phyloP scores from a whole-genome alignment of 64 coral and sea anemone genomes.

The Montipora efflorescens region DNA sequence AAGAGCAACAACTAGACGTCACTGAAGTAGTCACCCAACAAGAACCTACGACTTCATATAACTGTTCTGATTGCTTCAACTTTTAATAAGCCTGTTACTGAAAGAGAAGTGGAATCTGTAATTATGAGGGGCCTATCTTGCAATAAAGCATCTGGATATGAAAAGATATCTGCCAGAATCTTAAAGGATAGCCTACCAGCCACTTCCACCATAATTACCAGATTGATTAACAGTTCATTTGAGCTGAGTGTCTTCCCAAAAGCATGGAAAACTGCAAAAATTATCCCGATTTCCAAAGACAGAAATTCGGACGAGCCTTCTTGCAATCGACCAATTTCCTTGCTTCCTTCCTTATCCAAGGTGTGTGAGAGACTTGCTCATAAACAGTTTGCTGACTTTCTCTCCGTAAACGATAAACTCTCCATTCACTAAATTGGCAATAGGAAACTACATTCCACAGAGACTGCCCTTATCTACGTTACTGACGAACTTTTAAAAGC shows the following conservation, averaged over 20 bases:
- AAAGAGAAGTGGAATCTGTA: constrained; percentile 42
- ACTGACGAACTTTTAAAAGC: too few relatives aligned
- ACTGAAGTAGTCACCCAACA: constrained; percentile 12
- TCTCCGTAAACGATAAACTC: background rate
- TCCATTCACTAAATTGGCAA: too few relatives aligned
- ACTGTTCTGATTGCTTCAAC: background rate
- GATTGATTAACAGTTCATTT: constrained; percentile 60
- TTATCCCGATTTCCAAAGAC: constrained; percentile 54
- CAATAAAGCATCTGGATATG: constrained; percentile 58
- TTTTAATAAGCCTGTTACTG: background rate
- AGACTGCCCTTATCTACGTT: too few relatives aligned
- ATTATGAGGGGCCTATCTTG: constrained; percentile 26
- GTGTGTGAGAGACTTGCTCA: constrained; percentile 35
- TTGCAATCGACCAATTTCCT: constrained; percentile 40
- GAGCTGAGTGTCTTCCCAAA: constrained; percentile 20
- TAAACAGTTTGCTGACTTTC: constrained; percentile 53
- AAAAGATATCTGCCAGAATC: constrained; percentile 45
- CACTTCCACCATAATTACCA: constrained; percentile 21
- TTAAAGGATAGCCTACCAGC: background rate
- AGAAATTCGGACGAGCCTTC: constrained; percentile 45
- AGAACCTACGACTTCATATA: background rate
- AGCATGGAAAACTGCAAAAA: constrained; percentile 59
- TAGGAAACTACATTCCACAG: too few relatives aligned
- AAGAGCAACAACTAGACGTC: constrained; percentile 3
- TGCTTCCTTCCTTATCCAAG: constrained; percentile 42